These are phyloP conservation scores for Beroe forskalii DNA, from an alignment of 37 sponge, comb jelly and placozoan genomes.

Conservation along the genomic window DNA sequence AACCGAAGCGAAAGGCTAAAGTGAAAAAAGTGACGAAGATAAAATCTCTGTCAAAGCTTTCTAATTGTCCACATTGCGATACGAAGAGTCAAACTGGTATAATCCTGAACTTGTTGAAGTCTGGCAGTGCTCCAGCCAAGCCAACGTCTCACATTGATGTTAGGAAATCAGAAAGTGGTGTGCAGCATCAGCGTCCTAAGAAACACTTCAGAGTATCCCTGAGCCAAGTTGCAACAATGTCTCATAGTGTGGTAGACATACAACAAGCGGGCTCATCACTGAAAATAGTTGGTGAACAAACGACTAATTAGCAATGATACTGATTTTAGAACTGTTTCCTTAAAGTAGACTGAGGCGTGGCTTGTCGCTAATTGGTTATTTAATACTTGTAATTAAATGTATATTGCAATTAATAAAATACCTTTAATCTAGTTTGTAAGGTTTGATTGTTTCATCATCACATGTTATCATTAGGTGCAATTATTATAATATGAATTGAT, in stretches of 20 bases:
- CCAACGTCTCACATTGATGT: not conserved
- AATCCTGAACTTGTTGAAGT: slow-evolving; percentile 43
- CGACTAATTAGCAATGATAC: slow-evolving; percentile 6
- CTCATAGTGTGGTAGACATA: slow-evolving; percentile 19
- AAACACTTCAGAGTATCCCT: slow-evolving; percentile 50
- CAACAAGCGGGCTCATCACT: slow-evolving; percentile 24
- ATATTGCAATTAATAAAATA: too few species aligned
- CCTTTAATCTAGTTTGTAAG: too few species aligned
- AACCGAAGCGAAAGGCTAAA: not conserved
- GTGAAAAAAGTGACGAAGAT: slow-evolving; percentile 7
- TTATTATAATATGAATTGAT: too few species aligned
- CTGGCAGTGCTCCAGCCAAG: not conserved
- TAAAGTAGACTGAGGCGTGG: too few species aligned
- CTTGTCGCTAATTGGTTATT: too few species aligned
- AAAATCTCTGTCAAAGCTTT: slow-evolving; percentile 25
- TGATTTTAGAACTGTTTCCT: too few species aligned
- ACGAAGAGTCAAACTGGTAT: slow-evolving; percentile 26
- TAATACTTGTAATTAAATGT: too few species aligned
- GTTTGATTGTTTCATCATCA: too few species aligned
- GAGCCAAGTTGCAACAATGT: slow-evolving; percentile 48
- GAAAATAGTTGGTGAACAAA: slow-evolving; percentile 55
- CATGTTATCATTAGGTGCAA: too few species aligned
- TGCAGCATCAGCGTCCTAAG: slow-evolving; percentile 32
- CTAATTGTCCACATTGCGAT: slow-evolving; percentile 53
- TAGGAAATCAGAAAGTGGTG: not conserved